phyloP scores from a whole-genome alignment of 2,888 invertebrate genomes.

The Diarsia rubi region DNA sequence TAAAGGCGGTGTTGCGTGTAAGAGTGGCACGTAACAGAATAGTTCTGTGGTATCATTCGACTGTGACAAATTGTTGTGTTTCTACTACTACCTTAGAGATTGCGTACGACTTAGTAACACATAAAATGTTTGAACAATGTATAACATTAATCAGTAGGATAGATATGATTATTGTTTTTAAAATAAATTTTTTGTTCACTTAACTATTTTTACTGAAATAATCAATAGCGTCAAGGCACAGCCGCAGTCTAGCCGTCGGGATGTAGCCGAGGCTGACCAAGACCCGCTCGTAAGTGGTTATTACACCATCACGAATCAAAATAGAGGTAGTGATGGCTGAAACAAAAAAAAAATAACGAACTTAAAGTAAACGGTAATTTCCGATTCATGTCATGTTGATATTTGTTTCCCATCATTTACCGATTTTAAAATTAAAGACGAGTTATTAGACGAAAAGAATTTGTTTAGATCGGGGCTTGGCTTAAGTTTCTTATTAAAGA shows the following conservation, averaged over 20 bases:
- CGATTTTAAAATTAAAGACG: conserved; percentile 12
- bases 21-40: conserved; percentile 36
- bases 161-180: conserved; percentile 17
- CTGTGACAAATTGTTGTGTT: conserved; percentile 61
- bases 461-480: neutral
- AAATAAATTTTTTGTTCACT: conserved; percentile 69
- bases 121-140: conserved; percentile 39
- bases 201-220: conserved; percentile 93
- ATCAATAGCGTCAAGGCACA: conserved; percentile 92
- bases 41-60: conserved; percentile 55
- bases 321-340: conserved; percentile 86
- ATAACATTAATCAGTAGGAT: conserved; percentile 44
- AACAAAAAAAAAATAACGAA: conserved; percentile 65
- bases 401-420: neutral
- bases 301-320: conserved; percentile 91
- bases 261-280: conserved; percentile 91
- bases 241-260: conserved; percentile 91
- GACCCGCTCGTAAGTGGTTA: conserved; percentile 91
- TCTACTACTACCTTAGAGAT: conserved; percentile 17
- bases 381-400: neutral
- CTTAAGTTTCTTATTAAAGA: neutral
- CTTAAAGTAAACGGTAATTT: neutral
- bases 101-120: conserved; percentile 35
- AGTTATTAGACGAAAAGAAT: neutral
- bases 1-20: conserved; percentile 55